These are phyloP conservation scores for Pasiphila rectangulata DNA, from an alignment of 2,888 invertebrate genomes.

Conservation along the genomic window DNA sequence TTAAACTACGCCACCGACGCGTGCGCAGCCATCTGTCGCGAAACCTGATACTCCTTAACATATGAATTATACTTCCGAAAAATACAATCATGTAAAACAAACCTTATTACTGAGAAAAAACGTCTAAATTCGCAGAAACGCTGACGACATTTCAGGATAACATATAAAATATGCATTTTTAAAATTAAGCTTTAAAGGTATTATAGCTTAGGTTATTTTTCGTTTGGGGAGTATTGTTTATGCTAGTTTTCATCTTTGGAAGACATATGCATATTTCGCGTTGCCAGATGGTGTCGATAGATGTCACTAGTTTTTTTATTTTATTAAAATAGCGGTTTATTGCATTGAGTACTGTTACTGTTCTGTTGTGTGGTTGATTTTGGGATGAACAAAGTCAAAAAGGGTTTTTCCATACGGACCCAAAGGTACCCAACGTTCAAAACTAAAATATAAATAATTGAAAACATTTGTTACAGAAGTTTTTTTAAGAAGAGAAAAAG, in stretches of 20 bases:
- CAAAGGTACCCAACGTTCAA: too few relatives aligned
- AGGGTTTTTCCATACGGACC: too few relatives aligned
- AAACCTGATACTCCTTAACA: conserved; percentile 74
- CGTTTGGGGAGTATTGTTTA: neutral
- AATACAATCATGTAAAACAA: conserved; percentile 46
- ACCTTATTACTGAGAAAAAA: conserved; percentile 33
- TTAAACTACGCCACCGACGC: conserved; percentile 47
- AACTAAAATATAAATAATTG: too few relatives aligned
- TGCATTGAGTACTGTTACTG: conserved; percentile 46
- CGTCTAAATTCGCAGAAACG: conserved; percentile 16
- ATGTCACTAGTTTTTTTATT: conserved; percentile 57
- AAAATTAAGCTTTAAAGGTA: neutral
- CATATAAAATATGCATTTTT: conserved; percentile 23
- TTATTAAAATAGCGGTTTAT: conserved; percentile 61
- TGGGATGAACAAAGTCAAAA: too few relatives aligned
- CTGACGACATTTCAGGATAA: neutral
- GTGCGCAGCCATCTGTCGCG: conserved; percentile 75
- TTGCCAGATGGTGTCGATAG: conserved; percentile 62
- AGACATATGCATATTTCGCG: conserved; percentile 70
- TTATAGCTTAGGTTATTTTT: conserved; percentile 12
- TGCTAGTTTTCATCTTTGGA: conserved; percentile 11
- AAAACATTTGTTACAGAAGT: too few relatives aligned
- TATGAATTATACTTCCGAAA: conserved; percentile 68
- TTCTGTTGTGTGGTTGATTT: conserved; percentile 23
- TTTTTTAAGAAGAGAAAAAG: neutral